These are phyloP conservation scores for Cordilura impudica DNA, from an alignment of 2,888 invertebrate genomes.

Conservation along the genomic window DNA sequence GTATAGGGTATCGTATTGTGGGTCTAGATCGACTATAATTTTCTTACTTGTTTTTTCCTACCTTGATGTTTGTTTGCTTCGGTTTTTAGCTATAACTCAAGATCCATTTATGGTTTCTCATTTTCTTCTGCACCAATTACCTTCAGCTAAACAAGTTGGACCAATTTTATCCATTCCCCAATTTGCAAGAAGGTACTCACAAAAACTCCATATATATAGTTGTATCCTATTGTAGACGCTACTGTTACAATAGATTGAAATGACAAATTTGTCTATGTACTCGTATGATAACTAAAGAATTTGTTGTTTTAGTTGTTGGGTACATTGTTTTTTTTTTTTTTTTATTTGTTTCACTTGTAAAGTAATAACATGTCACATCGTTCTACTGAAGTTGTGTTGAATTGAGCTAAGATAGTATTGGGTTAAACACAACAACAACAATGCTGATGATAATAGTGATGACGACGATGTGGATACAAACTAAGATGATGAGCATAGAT, in stretches of 20 bases:
- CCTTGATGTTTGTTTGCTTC: no score
- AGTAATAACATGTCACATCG: slow-evolving; percentile 47
- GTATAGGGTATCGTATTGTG: no score
- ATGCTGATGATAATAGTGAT: slow-evolving; percentile 5
- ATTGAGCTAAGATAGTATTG: slow-evolving; percentile 15
- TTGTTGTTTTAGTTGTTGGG: slow-evolving; percentile 9
- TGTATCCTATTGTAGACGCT: no score
- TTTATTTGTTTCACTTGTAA: slow-evolving; percentile 7
- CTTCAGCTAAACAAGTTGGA: no score
- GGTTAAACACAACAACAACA: slow-evolving; percentile 6
- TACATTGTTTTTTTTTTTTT: background rate
- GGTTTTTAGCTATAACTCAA: no score
- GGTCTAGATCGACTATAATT: no score
- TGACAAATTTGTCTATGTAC: slow-evolving; percentile 13
- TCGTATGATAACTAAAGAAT: slow-evolving; percentile 15
- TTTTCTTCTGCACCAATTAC: no score
- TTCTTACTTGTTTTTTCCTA: no score
- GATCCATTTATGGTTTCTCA: no score
- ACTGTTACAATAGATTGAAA: background rate
- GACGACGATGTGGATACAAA: slow-evolving; percentile 8
- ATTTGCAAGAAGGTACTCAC: no score
- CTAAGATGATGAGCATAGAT: slow-evolving; percentile 25
- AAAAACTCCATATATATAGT: no score
- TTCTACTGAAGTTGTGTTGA: slow-evolving; percentile 22
- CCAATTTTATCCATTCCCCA: no score